Evolutionary conservation across 2,113 vertebrate genomes (phyloP).

Genomic region (Hepsetus odoe): DNA sequence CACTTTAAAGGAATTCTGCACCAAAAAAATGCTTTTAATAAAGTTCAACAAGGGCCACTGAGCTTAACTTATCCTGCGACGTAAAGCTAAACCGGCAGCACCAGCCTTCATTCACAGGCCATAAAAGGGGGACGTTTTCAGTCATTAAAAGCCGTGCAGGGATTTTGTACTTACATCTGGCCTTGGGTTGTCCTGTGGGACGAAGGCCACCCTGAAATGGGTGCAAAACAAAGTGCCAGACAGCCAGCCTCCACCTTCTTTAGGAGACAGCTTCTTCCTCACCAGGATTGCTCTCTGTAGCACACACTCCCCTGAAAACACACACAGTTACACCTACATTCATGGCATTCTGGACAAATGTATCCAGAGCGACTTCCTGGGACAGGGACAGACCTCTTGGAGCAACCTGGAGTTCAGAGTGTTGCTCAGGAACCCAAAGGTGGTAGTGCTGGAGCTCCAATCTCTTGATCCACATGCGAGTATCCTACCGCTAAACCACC

Average conservation of each 20-base stretch:
- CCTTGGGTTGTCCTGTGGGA: constrained; percentile 76
- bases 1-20: too few relatives aligned
- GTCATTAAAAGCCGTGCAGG: neutral
- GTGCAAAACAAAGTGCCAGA: constrained; percentile 87
- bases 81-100: too few relatives aligned
- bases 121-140: too few relatives aligned
- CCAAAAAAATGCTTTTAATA: too few relatives aligned
- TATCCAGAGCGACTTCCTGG: too few relatives aligned
- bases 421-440: too few relatives aligned
- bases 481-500: too few relatives aligned
- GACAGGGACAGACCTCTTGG: too few relatives aligned
- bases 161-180: constrained; percentile 67
- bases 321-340: neutral
- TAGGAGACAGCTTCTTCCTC: constrained; percentile 76
- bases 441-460: too few relatives aligned
- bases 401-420: too few relatives aligned
- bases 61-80: neutral
- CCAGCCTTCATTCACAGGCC: neutral
- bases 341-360: neutral
- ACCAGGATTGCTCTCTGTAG: constrained; percentile 77
- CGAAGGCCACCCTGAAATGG: constrained; percentile 85
- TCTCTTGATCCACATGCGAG: too few relatives aligned
- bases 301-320: constrained; percentile 72
- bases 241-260: constrained; percentile 78
- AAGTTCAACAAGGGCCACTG: neutral